Base-by-base conservation (phyloP, 2,888 invertebrate species). In the Athalia cordata region DNA sequence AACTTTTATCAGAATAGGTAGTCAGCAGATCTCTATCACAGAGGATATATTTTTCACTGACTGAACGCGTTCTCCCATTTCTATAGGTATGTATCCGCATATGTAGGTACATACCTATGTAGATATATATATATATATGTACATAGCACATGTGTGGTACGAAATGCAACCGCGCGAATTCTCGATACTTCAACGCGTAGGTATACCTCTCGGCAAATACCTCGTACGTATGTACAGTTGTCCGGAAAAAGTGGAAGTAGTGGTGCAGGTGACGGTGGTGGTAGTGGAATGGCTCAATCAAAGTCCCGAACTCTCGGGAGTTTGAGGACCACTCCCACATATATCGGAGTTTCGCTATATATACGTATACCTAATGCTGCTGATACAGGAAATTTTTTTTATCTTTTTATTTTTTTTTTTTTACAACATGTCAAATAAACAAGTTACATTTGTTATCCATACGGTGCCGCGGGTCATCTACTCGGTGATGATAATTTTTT, bases 361-460 rank as follows among this genome's bases (percentile, higher is more conserved):
- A 2, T 29, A 29, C 1, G 29, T 29, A 29, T 29, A 29, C 29
- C 29, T 29, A 29, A 29, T 29, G 29, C 29, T 29, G 15, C 68
- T 43, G 68, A 52, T 52, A 52, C 50, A 29, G 29, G 68, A 68
- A 55, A 55, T 29, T 55, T 55, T 55, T 55, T 55, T 55, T 55
- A 55, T 55, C 55, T 55, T 55, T 3, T 55, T 55, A 3, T 55
- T 55, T 4, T 8, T 55, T 55, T 55, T n/a, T 55, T 55, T 55
- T 55, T 66, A 49, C 47, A 66, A 66, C 47, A 66, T 13, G 66
- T 66, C n/a, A 66, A 66, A 66, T n/a, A 49, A 49, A 66, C 66
- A 8, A 49, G 66, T 45, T 64, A 2, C 29, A 29, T 29, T 29
- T 29, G 29, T 29, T 29, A 29, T 45, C 45, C 4, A 11, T 13